Conservation (phyloP, 2,797 vertebrate species). For the Mus caroli region DNA sequence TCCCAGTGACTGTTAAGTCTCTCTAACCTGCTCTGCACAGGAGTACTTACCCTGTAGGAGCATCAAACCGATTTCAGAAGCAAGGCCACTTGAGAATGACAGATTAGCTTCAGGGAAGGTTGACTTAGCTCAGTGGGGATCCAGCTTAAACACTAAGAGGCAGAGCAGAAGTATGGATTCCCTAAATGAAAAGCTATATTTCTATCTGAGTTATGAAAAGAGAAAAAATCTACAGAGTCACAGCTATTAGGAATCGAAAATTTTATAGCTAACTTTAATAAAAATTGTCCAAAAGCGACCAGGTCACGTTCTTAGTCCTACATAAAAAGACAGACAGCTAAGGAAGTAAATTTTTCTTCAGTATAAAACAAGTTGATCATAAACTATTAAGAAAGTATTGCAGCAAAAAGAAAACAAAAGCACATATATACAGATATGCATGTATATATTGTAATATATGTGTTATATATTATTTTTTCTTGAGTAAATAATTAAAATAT, state of each 20-base stretch:
- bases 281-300: slow-evolving; percentile 45
- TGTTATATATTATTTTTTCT: too few species aligned
- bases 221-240: slow-evolving; percentile 60
- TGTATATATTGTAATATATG: too few species aligned
- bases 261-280: slow-evolving; percentile 71
- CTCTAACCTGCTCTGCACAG: neutral
- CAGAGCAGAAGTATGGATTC: slow-evolving; percentile 62
- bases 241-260: slow-evolving; percentile 67
- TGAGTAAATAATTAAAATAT: neutral
- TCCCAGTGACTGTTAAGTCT: slow-evolving; percentile 14
- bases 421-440: neutral
- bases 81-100: slow-evolving; percentile 73
- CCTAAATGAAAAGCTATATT: slow-evolving; percentile 69
- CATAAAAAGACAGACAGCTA: slow-evolving; percentile 47
- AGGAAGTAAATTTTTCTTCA: slow-evolving; percentile 31
- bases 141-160: slow-evolving; percentile 66
- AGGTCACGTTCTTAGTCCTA: slow-evolving; percentile 32
- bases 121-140: slow-evolving; percentile 71
- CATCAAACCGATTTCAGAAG: slow-evolving; percentile 69
- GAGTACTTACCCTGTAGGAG: slow-evolving; percentile 6
- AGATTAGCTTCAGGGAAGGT: slow-evolving; percentile 69
- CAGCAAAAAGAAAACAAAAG: neutral
- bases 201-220: neutral
- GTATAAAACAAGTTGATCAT: slow-evolving; percentile 46
- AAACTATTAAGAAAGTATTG: neutral